Evolutionary conservation across 2,797 vertebrate genomes (phyloP).

Genomic region (Sparus aurata): DNA sequence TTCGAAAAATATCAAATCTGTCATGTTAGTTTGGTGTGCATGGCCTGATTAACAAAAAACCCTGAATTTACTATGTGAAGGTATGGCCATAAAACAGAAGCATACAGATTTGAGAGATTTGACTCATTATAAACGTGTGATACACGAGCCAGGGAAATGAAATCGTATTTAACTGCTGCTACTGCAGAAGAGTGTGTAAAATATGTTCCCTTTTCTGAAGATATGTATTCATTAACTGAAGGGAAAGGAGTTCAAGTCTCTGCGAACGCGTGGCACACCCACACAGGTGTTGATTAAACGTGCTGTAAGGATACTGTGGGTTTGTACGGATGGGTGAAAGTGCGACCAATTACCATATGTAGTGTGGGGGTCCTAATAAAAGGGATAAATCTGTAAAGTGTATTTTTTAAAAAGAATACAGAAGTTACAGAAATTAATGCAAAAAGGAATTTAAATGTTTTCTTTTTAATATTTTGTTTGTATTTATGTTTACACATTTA

Average conservation of each 20-base stretch:
- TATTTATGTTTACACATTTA: no score
- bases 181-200: neutral
- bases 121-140: neutral
- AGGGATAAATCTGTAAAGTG: no score
- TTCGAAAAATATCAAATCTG: slow-evolving; percentile 23
- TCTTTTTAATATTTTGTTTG: no score
- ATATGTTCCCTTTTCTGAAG: neutral
- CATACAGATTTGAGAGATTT: slow-evolving; percentile 6
- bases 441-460: no score
- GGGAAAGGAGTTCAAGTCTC: neutral
- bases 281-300: neutral
- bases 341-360: neutral
- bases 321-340: neutral
- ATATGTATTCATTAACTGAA: neutral
- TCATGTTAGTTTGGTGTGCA: slow-evolving; percentile 37
- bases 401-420: no score
- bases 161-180: neutral
- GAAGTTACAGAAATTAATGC: no score
- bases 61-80: slow-evolving; percentile 12
- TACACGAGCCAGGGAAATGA: neutral
- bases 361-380: neutral
- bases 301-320: neutral
- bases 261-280: neutral
- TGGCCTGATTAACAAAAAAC: slow-evolving; percentile 16
- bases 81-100: neutral